Percentiles rank a stretch among this genome's conserved stretches.
These are phyloP conservation scores for Ovis aries DNA, from an alignment of 2,113 vertebrate genomes.

Conservation along the genomic window DNA sequence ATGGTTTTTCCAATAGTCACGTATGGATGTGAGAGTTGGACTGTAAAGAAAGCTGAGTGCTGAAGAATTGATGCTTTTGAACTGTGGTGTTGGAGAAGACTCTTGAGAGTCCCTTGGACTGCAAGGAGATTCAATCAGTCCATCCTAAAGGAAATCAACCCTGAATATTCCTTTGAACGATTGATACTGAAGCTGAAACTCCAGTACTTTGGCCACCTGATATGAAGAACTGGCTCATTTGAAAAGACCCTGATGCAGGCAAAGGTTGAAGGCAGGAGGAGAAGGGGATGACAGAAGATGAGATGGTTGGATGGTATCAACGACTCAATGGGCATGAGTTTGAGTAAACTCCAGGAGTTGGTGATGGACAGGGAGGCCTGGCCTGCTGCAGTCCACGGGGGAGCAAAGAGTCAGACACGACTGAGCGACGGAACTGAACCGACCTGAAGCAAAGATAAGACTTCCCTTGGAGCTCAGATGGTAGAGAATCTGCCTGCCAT, in stretches of 20 bases:
- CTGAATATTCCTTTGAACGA: background rate
- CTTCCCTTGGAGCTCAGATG: background rate
- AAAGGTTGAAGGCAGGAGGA: background rate
- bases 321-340: background rate
- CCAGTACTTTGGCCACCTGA: background rate
- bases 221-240: background rate
- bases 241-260: background rate
- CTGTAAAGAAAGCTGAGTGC: background rate
- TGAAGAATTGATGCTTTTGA: background rate
- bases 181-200: background rate
- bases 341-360: background rate
- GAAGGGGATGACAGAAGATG: background rate
- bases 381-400: background rate
- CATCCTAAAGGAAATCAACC: background rate
- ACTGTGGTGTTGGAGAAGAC: background rate
- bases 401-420: background rate
- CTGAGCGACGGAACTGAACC: background rate
- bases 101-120: background rate
- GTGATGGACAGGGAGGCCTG: background rate
- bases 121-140: background rate
- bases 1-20: too few species aligned
- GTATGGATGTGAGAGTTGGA: background rate
- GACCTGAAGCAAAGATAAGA: background rate
- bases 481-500: background rate
- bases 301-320: background rate